Percentiles rank a stretch among this genome's conserved stretches.
phyloP scores from a whole-genome alignment of 1,140 invertebrate species.

The Zelostemma sp. region DNA sequence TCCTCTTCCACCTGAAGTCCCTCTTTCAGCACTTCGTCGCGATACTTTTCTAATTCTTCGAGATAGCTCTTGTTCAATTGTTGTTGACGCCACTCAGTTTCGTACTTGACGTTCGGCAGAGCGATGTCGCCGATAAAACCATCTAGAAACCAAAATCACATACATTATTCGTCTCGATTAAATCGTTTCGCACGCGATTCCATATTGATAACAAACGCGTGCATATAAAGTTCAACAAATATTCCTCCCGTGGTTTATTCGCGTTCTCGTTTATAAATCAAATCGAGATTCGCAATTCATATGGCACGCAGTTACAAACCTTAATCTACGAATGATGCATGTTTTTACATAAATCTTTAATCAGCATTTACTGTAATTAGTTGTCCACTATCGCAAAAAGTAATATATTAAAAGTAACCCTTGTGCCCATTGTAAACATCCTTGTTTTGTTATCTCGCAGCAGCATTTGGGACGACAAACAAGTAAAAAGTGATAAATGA shows the following conservation, averaged over 20 bases:
- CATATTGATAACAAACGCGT: too few species aligned
- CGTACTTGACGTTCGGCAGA: slow-evolving; percentile 76
- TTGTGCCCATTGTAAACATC: slow-evolving; percentile 7
- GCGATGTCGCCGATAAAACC: slow-evolving; percentile 87
- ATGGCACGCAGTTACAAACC: background rate
- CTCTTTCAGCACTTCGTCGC: slow-evolving; percentile 82
- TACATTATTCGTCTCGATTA: background rate
- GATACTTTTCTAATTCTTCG: slow-evolving; percentile 81
- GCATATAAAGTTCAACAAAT: too few species aligned
- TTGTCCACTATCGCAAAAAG: slow-evolving; percentile 3
- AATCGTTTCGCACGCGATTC: too few species aligned
- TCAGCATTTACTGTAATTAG: slow-evolving; percentile 7
- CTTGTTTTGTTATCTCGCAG: slow-evolving; percentile 7
- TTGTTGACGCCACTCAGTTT: slow-evolving; percentile 70
- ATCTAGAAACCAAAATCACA: slow-evolving; percentile 69
- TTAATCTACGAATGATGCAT: background rate
- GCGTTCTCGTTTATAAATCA: background rate
- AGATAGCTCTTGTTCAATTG: slow-evolving; percentile 77
- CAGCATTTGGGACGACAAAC: slow-evolving; percentile 1
- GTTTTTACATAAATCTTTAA: slow-evolving; percentile 5
- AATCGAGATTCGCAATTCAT: background rate
- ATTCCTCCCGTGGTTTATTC: too few species aligned
- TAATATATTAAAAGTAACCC: slow-evolving; percentile 4
- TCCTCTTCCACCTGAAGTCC: slow-evolving; percentile 86
- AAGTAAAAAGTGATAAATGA: slow-evolving; percentile 11